Conservation (phyloP, 2,113 vertebrate genomes). For the crab-eating macaque (Macaca fascicularis) region DNA sequence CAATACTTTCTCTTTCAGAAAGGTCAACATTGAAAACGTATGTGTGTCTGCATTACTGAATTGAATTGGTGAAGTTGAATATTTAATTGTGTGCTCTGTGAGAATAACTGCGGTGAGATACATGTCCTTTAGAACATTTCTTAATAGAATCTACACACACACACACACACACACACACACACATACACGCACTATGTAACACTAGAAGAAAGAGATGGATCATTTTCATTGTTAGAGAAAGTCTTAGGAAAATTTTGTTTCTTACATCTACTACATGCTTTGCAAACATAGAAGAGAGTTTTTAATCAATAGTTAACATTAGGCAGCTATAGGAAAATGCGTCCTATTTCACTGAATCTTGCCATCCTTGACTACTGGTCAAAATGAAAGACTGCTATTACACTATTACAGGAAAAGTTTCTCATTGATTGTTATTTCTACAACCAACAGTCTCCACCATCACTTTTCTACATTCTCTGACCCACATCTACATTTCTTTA, state of each 20-base stretch:
- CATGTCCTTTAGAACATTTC: not conserved
- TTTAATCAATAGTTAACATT: not conserved
- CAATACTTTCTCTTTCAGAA: slow-evolving; percentile 11
- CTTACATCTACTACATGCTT: not conserved
- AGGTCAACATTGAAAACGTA: not conserved
- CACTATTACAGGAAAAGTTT: not conserved
- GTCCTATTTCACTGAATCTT: not conserved
- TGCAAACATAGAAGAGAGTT: not conserved
- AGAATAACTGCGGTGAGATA: not conserved
- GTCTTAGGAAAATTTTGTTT: not conserved
- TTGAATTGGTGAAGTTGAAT: not conserved
- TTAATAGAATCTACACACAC: not conserved
- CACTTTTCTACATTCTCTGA: not conserved
- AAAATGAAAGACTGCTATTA: not conserved
- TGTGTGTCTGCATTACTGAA: not conserved
- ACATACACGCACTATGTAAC: fast-evolving
- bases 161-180: not conserved
- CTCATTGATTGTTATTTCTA: not conserved
- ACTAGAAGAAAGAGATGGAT: not conserved
- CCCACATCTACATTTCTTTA: not conserved
- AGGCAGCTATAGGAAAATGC: not conserved
- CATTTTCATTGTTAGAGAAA: not conserved
- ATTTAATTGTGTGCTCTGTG: not conserved
- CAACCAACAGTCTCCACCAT: not conserved
- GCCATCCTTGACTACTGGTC: not conserved